Percentiles rank a stretch among this genome's conserved stretches.
phyloP scores from a whole-genome alignment of 2,797 vertebrate genomes.

The Meriones psammophilus region DNA sequence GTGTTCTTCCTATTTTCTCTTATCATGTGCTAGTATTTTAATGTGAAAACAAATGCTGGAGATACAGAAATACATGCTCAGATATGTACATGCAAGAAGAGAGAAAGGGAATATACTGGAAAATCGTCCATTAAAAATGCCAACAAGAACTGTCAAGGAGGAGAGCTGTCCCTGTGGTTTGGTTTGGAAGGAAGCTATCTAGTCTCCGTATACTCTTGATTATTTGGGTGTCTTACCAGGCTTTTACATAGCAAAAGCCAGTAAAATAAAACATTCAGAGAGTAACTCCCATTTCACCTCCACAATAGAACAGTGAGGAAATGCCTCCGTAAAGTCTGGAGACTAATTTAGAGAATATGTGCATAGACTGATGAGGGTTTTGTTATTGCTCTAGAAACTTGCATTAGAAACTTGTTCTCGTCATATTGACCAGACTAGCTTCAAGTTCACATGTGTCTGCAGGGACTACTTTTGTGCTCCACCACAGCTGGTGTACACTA shows the following conservation, averaged over 20 bases:
- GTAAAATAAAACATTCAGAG: background rate
- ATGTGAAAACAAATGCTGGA: background rate
- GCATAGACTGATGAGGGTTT: background rate
- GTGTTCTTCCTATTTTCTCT: background rate
- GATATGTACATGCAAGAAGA: background rate
- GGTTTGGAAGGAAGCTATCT: background rate
- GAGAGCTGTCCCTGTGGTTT: background rate
- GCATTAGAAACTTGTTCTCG: background rate
- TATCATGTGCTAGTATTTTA: conserved; percentile 15
- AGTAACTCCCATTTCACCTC: background rate
- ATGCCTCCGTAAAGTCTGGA: background rate
- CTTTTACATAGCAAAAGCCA: conserved; percentile 39
- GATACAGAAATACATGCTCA: background rate
- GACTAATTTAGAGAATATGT: background rate
- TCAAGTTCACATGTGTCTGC: background rate
- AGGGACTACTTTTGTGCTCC: background rate
- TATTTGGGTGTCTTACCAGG: conserved; percentile 4
- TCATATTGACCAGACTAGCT: background rate
- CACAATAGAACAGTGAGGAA: background rate
- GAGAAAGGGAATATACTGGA: background rate
- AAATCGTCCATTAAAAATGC: background rate
- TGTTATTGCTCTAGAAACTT: background rate
- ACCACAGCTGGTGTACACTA: background rate
- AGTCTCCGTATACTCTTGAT: background rate
- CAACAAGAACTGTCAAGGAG: background rate